Conservation (phyloP, 2,797 vertebrate species). For the Amazona ochrocephala region DNA sequence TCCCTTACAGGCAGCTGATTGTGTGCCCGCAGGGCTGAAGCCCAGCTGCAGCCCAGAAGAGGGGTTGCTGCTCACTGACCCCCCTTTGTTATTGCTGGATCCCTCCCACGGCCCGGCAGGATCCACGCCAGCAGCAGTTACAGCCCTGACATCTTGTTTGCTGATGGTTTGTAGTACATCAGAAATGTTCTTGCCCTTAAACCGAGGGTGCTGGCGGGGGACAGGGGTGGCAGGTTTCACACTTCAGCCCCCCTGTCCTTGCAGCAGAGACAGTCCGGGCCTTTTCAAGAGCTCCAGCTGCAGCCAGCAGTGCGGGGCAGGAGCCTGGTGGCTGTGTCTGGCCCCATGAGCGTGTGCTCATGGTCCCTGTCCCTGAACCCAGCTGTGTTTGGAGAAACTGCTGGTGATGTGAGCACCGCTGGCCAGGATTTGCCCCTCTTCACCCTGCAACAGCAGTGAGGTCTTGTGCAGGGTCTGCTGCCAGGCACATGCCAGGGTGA, state of each 20-base stretch:
- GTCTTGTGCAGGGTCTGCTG: not conserved
- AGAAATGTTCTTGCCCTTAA: not conserved
- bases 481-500: fast-evolving
- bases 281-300: not conserved
- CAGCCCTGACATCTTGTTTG: slow-evolving; percentile 62
- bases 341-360: not conserved
- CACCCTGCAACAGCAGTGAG: fast-evolving
- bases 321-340: not conserved
- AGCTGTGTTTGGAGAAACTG: not conserved
- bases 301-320: not conserved
- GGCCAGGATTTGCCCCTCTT: not conserved
- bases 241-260: fast-evolving
- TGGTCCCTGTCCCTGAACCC: fast-evolving
- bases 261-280: not conserved
- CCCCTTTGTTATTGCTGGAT: slow-evolving; percentile 42
- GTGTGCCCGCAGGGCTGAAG: not conserved
- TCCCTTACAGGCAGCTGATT: not conserved
- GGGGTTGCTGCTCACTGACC: slow-evolving; percentile 21
- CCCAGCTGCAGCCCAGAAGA: not conserved
- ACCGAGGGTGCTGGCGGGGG: fast-evolving
- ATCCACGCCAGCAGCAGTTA: slow-evolving; percentile 17
- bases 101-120: not conserved
- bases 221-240: fast-evolving
- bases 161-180: slow-evolving; percentile 7
- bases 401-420: fast-evolving